phyloP scores from a whole-genome alignment of 2,113 vertebrate species.

The Siphamia tubifer region DNA sequence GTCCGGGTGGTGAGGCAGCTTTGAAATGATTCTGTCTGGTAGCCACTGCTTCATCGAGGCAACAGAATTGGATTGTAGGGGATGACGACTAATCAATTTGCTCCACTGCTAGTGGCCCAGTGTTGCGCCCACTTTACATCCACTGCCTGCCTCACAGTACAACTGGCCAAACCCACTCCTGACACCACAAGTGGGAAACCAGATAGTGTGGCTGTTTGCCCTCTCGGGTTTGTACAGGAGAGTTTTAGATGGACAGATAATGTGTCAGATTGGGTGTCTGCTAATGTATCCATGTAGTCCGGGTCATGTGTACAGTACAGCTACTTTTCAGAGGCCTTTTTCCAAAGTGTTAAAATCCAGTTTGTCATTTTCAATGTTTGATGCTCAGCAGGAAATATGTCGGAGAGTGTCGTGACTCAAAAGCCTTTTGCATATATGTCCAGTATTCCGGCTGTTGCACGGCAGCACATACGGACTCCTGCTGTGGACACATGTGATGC shows the following conservation, averaged over 20 bases:
- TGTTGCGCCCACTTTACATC: constrained; percentile 15
- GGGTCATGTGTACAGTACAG: constrained; percentile 18
- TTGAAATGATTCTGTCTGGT: constrained; percentile 33
- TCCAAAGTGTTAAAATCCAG: neutral
- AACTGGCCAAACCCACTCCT: constrained; percentile 15
- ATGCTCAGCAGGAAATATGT: constrained; percentile 5
- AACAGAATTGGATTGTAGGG: constrained; percentile 51
- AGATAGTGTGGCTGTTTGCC: constrained; percentile 33
- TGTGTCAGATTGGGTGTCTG: constrained; percentile 55
- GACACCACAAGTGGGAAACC: constrained; percentile 36
- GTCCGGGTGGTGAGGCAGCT: neutral
- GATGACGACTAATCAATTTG: constrained; percentile 49
- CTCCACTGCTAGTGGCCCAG: constrained; percentile 34
- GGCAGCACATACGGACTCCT: neutral
- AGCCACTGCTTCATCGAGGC: constrained; percentile 21
- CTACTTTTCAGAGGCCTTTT: neutral
- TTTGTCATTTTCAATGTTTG: constrained; percentile 11
- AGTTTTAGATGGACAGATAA: constrained; percentile 59
- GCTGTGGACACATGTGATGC: constrained; percentile 9
- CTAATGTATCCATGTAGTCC: constrained; percentile 18
- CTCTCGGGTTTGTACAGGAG: constrained; percentile 45
- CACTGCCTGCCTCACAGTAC: neutral
- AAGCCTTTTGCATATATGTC: constrained; percentile 12
- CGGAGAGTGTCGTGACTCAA: neutral
- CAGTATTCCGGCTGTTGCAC: neutral